Evolutionary conservation across 2,113 vertebrate genomes (phyloP).

Genomic region (Plectropomus leopardus): DNA sequence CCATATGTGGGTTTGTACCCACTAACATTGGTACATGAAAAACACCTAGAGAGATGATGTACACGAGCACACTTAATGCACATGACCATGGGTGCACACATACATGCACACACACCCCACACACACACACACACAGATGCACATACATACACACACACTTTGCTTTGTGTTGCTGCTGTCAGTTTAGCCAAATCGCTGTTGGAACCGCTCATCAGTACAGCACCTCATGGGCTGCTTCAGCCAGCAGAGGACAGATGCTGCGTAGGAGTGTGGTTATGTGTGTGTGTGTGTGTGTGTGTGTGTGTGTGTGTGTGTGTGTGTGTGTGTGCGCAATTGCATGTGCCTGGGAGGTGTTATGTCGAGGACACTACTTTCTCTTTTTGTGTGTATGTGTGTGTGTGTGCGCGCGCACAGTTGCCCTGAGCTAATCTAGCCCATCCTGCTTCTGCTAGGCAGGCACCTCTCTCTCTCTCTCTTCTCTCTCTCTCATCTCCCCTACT

Average conservation of each 20-base stretch:
- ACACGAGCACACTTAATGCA: neutral
- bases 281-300: slow-evolving; percentile 21
- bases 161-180: slow-evolving; percentile 50
- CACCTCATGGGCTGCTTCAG: slow-evolving; percentile 47
- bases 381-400: slow-evolving; percentile 11
- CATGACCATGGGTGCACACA: neutral
- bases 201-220: slow-evolving; percentile 46
- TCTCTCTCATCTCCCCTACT: slow-evolving; percentile 49
- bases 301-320: slow-evolving; percentile 12
- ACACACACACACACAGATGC: slow-evolving; percentile 11
- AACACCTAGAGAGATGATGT: neutral
- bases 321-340: slow-evolving; percentile 7
- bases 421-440: slow-evolving; percentile 44
- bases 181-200: slow-evolving; percentile 57
- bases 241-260: slow-evolving; percentile 75
- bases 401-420: slow-evolving; percentile 27
- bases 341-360: slow-evolving; percentile 56
- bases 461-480: too few relatives aligned
- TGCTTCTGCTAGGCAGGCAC: neutral
- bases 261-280: slow-evolving; percentile 47
- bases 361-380: slow-evolving; percentile 16
- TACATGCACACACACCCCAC: neutral
- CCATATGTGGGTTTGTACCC: neutral
- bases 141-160: neutral
- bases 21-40: neutral